phyloP scores from a whole-genome alignment of 2,797 vertebrate species.

The Dendrocincla fuliginosa region DNA sequence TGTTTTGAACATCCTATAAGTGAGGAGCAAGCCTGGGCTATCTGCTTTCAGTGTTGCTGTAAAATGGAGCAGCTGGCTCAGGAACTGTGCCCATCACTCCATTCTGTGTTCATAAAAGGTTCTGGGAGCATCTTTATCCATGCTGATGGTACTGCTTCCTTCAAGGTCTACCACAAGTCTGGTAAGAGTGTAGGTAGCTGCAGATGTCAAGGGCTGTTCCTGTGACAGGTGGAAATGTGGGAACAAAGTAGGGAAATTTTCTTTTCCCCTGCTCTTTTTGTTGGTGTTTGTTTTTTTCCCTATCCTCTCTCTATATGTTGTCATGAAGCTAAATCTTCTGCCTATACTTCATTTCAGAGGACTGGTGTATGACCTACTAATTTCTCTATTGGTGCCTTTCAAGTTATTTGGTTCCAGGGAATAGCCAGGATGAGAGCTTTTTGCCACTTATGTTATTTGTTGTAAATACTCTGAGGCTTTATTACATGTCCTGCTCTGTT shows the following conservation, averaged over 20 bases:
- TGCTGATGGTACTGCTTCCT: constrained; percentile 70
- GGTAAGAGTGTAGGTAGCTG: constrained; percentile 23
- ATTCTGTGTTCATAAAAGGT: constrained; percentile 33
- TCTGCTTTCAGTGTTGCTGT: constrained; percentile 76
- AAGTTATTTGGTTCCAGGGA: background rate
- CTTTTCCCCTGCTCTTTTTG: background rate
- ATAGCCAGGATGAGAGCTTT: background rate
- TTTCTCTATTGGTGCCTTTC: background rate
- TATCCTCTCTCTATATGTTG: background rate
- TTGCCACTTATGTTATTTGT: background rate
- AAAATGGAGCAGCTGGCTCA: constrained; percentile 32
- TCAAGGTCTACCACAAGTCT: constrained; percentile 26
- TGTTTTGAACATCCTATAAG: constrained; percentile 72
- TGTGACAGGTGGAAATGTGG: background rate
- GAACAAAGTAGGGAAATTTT: background rate
- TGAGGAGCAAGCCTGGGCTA: constrained; percentile 81
- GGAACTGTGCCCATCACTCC: background rate
- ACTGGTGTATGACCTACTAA: background rate
- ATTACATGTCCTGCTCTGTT: background rate
- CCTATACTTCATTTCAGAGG: background rate
- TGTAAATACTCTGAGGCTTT: background rate
- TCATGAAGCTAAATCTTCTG: background rate
- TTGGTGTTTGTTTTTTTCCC: rapidly evolving
- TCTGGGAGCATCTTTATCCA: constrained; percentile 65
- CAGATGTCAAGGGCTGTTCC: background rate